Conservation (phyloP, 2,888 invertebrate genomes). For the Masnerella sp. region DNA sequence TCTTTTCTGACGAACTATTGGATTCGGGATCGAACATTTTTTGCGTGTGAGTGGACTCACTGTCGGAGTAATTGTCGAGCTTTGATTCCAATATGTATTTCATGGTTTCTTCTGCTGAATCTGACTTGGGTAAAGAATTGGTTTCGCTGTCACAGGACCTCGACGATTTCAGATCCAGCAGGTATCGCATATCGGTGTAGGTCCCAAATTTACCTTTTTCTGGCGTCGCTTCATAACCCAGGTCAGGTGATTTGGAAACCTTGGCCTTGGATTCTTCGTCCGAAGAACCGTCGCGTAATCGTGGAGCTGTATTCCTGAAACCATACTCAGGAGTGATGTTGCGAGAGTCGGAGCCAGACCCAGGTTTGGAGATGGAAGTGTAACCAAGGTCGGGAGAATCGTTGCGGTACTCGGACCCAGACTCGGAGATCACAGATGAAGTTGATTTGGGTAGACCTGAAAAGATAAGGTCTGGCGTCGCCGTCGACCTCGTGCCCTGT, state of each 20-base stretch:
- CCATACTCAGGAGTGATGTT: constrained; percentile 34
- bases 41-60: not conserved
- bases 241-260: constrained; percentile 16
- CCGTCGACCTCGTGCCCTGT: constrained; percentile 8
- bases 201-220: constrained; percentile 10
- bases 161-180: constrained; percentile 15
- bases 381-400: constrained; percentile 42
- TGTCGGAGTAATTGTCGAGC: not conserved
- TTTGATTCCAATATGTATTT: not conserved
- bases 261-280: not conserved
- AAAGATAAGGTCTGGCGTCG: constrained; percentile 21
- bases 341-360: constrained; percentile 18
- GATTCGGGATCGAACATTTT: not conserved
- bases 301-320: not conserved
- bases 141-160: constrained; percentile 10
- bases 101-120: not conserved
- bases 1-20: not conserved
- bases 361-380: constrained; percentile 26
- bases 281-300: not conserved
- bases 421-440: constrained; percentile 28
- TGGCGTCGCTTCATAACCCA: constrained; percentile 22
- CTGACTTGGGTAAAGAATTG: constrained; percentile 4
- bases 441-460: constrained; percentile 21
- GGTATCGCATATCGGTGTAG: constrained; percentile 19
- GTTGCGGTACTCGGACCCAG: constrained; percentile 7